Evolutionary conservation across 1,140 invertebrate genomes (phyloP), one percentile per base, ranked within the genome.

Genomic region (Colletes latitarsis): DNA sequence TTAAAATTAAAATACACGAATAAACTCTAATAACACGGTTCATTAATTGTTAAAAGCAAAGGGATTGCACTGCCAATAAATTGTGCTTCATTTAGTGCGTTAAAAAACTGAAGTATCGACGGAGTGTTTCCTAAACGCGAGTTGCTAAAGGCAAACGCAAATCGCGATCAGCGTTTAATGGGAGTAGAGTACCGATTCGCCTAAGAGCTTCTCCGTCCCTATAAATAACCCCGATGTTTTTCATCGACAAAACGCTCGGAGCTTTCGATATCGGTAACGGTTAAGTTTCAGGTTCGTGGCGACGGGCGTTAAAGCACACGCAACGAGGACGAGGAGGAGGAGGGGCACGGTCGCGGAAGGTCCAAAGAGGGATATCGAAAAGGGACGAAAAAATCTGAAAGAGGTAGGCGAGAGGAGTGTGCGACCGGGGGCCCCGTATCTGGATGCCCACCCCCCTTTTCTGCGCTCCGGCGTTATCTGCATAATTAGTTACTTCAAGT

Each of bases 401-500:
- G 80, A 81, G 77, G 78, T 66, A 49, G 77, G 55, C 78, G 81
- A 80, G 67, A 70, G 52, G 68, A 78, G 88, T 76, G 82, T 84
- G 30, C 30, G 85, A 85, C 79, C 77, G 81, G 62, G 62, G 12
- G 30, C 83, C 85, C 85, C 87, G 83, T 89, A 88, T 88, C 88
- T 88, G 78, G 85, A 86, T 89, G 82, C 88, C 76, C 76, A 70
- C 85, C 72, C 39, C 64, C 64, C 82, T 88, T 82, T 86, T 88
- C 87, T 73, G 85, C 85, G 80, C 82, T 74, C 81, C 83, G 53
- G 67, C 82, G 86, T 90, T 91, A 91, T 91, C 90, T 90, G 89
- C 83, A 90, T 91, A 91, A 91, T 91, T 91, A 91, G 90, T 91
- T 91, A 90, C 86, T 89, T 52, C 41, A 69, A 76, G 82, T 83